A percentile compares a stretch with the other conserved stretches of the same genome.
These are phyloP conservation scores for Phenganax stokvisi DNA, from an alignment of 92 coral and sea anemone species.

Conservation along the genomic window DNA sequence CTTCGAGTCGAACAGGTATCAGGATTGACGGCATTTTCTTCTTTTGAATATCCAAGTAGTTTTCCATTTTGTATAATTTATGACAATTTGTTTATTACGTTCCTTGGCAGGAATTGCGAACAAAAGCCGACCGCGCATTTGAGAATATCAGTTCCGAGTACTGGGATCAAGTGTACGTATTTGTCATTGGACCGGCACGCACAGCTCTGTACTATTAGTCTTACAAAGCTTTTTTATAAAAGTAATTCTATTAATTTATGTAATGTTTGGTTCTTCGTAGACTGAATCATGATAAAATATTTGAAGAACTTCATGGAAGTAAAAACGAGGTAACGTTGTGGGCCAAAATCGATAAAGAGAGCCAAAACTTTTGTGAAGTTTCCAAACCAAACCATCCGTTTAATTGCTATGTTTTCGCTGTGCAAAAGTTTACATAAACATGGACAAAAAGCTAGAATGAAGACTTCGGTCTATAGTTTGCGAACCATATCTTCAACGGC, in stretches of 20 bases:
- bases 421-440: too few relatives aligned
- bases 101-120: conserved; percentile 63
- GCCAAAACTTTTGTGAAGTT: not conserved
- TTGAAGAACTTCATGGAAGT: conserved; percentile 74
- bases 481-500: too few relatives aligned
- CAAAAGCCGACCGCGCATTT: conserved; percentile 62
- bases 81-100: not conserved
- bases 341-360: too few relatives aligned
- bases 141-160: conserved; percentile 71
- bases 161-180: conserved; percentile 88
- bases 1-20: conserved; percentile 95
- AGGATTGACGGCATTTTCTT: too few relatives aligned
- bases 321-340: conserved; percentile 64
- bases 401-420: too few relatives aligned
- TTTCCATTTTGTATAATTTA: not conserved
- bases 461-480: too few relatives aligned
- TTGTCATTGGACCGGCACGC: not conserved
- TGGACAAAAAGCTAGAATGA: too few relatives aligned
- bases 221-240: not conserved
- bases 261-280: conserved; percentile 39
- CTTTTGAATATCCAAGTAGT: too few relatives aligned
- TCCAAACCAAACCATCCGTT: too few relatives aligned
- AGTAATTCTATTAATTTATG: not conserved
- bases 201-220: not conserved
- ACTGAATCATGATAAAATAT: conserved; percentile 79